A percentile compares a stretch with the other conserved stretches of the same genome.
These are phyloP conservation scores for Pterocles burchelli DNA, from an alignment of 2,113 vertebrate species.

Conservation along the genomic window DNA sequence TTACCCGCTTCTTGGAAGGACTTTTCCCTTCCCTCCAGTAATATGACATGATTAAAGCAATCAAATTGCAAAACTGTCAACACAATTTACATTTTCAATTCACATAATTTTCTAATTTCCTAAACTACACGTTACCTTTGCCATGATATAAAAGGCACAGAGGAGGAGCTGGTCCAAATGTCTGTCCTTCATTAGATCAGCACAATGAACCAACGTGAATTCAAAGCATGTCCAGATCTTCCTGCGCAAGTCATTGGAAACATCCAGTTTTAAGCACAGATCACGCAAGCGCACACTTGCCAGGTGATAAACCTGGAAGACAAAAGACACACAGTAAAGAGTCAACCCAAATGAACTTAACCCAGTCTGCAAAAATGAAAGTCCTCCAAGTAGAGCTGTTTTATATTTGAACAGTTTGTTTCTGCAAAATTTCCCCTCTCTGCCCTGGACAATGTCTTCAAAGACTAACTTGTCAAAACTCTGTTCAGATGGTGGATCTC, in stretches of 20 bases:
- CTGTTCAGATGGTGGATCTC: neutral
- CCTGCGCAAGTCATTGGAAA: slow-evolving; percentile 87
- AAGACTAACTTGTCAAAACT: neutral
- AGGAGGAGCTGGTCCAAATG: slow-evolving; percentile 97
- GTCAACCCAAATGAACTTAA: neutral
- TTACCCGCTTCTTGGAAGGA: neutral
- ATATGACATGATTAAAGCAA: fast-evolving
- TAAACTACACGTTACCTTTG: slow-evolving; percentile 77
- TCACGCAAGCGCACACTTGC: slow-evolving; percentile 93
- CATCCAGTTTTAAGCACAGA: slow-evolving; percentile 89
- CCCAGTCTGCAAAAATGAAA: neutral
- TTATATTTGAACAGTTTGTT: fast-evolving
- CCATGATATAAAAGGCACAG: slow-evolving; percentile 93
- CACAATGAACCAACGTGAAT: slow-evolving; percentile 86
- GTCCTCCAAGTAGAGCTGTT: neutral
- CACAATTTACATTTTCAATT: neutral
- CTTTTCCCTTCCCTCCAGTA: neutral
- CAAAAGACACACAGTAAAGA: neutral
- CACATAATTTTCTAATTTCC: neutral
- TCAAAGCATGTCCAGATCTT: slow-evolving; percentile 98
- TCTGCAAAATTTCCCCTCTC: neutral
- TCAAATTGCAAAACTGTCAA: neutral
- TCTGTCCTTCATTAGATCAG: slow-evolving; percentile 89
- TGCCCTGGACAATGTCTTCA: neutral
- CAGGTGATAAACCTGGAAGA: slow-evolving; percentile 90